phyloP scores from a whole-genome alignment of 2,113 vertebrate species.

The Erpornis zantholeuca region DNA sequence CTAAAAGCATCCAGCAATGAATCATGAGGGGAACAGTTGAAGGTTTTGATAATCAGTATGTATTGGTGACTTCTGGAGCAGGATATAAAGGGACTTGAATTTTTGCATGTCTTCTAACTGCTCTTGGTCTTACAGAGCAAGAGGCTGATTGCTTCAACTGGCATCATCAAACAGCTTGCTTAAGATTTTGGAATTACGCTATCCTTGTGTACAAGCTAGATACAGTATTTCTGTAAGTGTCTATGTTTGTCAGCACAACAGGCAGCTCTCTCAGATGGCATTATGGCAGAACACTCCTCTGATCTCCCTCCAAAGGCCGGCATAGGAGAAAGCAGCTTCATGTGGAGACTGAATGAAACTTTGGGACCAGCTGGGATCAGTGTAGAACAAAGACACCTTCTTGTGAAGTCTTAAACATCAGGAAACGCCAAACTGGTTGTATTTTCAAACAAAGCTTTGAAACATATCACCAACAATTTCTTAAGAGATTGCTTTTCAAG shows the following conservation, averaged over 20 bases:
- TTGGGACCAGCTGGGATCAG: background rate
- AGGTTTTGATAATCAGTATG: background rate
- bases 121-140: background rate
- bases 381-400: background rate
- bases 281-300: background rate
- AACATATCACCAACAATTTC: background rate
- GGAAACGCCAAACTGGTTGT: background rate
- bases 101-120: background rate
- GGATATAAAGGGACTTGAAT: background rate
- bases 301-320: background rate
- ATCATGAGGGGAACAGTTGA: background rate
- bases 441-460: background rate
- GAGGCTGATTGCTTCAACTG: background rate
- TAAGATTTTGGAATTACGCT: background rate
- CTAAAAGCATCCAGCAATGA: background rate
- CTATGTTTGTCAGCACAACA: background rate
- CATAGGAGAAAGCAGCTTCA: background rate
- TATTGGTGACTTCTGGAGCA: background rate
- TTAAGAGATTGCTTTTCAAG: background rate
- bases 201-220: background rate
- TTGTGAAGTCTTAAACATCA: background rate
- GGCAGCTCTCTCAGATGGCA: background rate
- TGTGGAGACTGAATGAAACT: background rate
- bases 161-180: background rate
- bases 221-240: background rate